Evolutionary conservation across 2,113 vertebrate species (phyloP).

Genomic region (Parus major): DNA sequence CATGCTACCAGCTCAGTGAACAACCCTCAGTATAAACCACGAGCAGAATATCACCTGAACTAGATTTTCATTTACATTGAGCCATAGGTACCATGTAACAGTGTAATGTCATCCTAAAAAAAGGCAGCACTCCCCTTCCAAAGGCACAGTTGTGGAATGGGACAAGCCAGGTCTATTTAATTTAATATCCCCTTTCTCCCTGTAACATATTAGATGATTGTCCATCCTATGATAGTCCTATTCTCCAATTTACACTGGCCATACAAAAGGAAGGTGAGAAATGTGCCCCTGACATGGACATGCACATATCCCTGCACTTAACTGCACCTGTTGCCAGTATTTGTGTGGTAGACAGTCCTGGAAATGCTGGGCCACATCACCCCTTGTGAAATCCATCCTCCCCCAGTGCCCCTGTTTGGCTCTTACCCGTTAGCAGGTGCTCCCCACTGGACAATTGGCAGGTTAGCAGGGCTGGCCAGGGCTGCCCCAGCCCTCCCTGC

Average conservation of each 20-base stretch:
- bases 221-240: not conserved
- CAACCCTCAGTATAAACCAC: accelerated
- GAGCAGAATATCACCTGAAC: not conserved
- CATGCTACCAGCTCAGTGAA: not conserved
- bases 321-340: not conserved
- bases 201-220: not conserved
- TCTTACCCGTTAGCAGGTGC: conserved; percentile 65
- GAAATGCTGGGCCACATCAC: not conserved
- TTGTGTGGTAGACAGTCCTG: not conserved
- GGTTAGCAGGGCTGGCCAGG: conserved; percentile 37
- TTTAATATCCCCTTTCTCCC: not conserved
- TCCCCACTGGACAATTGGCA: conserved; percentile 48
- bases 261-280: not conserved
- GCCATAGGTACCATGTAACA: not conserved
- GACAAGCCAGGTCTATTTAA: not conserved
- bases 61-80: not conserved
- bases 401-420: not conserved
- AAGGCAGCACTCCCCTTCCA: not conserved
- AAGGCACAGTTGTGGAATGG: not conserved
- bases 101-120: not conserved
- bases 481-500: conserved; percentile 57
- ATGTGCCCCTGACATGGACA: not conserved
- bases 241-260: not conserved
- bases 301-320: not conserved
- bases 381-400: conserved; percentile 20